These are phyloP conservation scores for Andrena bicolor DNA, from an alignment of 2,888 invertebrate species.

Conservation along the genomic window DNA sequence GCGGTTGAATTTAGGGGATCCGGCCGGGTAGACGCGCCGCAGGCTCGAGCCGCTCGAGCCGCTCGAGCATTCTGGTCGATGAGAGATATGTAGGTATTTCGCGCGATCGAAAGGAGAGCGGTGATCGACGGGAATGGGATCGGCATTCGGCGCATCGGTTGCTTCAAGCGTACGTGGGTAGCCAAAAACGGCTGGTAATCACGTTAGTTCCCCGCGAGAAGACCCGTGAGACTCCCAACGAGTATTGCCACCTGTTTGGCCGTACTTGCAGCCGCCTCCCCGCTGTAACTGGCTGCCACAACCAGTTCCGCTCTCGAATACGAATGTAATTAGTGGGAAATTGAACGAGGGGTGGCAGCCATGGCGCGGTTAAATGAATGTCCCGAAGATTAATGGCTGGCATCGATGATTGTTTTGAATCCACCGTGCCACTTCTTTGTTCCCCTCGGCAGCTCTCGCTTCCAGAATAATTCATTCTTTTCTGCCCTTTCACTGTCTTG, in stretches of 20 bases:
- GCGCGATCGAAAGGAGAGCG: slow-evolving; percentile 20
- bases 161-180: slow-evolving; percentile 51
- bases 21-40: not conserved
- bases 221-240: slow-evolving; percentile 65
- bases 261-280: slow-evolving; percentile 44
- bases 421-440: slow-evolving; percentile 48
- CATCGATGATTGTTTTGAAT: slow-evolving; percentile 51
- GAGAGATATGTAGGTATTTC: not conserved
- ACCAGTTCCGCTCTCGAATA: slow-evolving; percentile 62
- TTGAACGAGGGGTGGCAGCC: slow-evolving; percentile 53
- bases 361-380: slow-evolving; percentile 62
- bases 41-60: not conserved
- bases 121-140: slow-evolving; percentile 28
- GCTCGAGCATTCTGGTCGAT: not conserved
- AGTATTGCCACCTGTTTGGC: slow-evolving; percentile 70
- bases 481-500: not conserved
- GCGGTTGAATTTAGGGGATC: not conserved
- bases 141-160: slow-evolving; percentile 45
- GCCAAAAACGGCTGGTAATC: slow-evolving; percentile 68
- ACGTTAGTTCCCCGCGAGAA: slow-evolving; percentile 63
- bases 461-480: not conserved
- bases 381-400: slow-evolving; percentile 59
- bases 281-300: slow-evolving; percentile 58
- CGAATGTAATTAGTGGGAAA: slow-evolving; percentile 69
- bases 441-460: not conserved